Conservation (phyloP, 2,888 invertebrate genomes). For the Quadriops clusia region DNA sequence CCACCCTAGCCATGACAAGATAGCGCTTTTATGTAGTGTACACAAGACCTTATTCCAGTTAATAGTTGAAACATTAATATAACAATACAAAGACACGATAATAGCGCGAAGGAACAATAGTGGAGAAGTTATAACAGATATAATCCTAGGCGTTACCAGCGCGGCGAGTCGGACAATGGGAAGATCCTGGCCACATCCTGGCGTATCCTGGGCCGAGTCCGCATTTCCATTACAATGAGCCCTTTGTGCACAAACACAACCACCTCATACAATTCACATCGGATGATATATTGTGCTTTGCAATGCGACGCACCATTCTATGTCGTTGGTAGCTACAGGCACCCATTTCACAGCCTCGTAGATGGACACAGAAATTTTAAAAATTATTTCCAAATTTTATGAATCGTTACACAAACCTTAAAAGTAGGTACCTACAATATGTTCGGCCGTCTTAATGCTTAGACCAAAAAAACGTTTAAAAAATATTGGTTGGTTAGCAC, state of each 20-base stretch:
- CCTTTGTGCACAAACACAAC: constrained; percentile 17
- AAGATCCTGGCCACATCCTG: constrained; percentile 18
- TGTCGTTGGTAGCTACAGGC: constrained; percentile 6
- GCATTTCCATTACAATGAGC: constrained; percentile 21
- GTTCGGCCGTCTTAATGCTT: no score
- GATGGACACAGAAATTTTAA: no score
- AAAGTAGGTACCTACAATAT: no score
- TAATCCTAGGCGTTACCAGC: constrained; percentile 21
- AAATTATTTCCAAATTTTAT: no score
- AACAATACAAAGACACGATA: constrained; percentile 20
- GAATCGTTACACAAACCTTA: no score
- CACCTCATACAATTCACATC: constrained; percentile 24
- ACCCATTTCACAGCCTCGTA: no score
- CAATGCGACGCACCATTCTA: constrained; percentile 7
- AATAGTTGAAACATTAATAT: constrained; percentile 19
- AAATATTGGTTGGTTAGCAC: no score
- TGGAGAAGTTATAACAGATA: constrained; percentile 21
- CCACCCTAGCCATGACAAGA: no score
- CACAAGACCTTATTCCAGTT: no score
- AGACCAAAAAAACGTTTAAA: no score
- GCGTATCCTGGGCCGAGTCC: constrained; percentile 17
- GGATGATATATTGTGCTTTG: constrained; percentile 22
- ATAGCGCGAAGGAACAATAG: constrained; percentile 19
- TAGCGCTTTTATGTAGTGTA: no score
- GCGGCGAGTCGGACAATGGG: constrained; percentile 21